These are phyloP conservation scores for Scaptodrosophila latifasciaeformis DNA, from an alignment of 2,888 invertebrate species.

Conservation along the genomic window DNA sequence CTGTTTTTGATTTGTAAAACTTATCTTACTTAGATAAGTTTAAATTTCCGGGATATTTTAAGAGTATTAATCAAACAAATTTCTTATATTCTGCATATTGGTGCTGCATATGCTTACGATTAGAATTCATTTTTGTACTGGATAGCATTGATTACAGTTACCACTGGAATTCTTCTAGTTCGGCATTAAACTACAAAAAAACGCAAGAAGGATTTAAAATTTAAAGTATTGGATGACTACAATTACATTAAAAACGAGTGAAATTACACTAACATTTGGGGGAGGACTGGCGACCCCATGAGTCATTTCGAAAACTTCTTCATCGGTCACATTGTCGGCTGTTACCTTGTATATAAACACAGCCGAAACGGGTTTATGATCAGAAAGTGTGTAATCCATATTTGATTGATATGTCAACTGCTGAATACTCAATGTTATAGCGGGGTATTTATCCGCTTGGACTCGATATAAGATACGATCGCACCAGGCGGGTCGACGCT, in stretches of 20 bases:
- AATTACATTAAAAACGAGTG: slow-evolving; percentile 39
- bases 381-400: slow-evolving; percentile 86
- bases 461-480: slow-evolving; percentile 93
- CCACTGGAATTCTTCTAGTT: slow-evolving; percentile 53
- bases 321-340: slow-evolving; percentile 40
- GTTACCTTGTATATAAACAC: slow-evolving; percentile 77
- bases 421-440: slow-evolving; percentile 83
- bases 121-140: neutral
- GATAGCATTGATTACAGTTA: too few relatives aligned
- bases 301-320: slow-evolving; percentile 66
- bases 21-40: too few relatives aligned
- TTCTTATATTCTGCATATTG: too few relatives aligned
- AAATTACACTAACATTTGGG: slow-evolving; percentile 59
- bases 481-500: slow-evolving; percentile 96
- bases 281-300: slow-evolving; percentile 48
- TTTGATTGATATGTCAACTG: slow-evolving; percentile 86
- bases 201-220: slow-evolving; percentile 35
- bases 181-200: slow-evolving; percentile 56
- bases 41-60: too few relatives aligned
- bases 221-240: slow-evolving; percentile 24
- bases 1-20: slow-evolving; percentile 13
- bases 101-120: slow-evolving; percentile 21
- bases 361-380: slow-evolving; percentile 94
- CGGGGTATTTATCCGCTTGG: slow-evolving; percentile 87
- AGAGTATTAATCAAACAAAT: too few relatives aligned